A percentile compares a stretch with the other conserved stretches of the same genome.
phyloP scores from a whole-genome alignment of 2,113 vertebrate genomes.

The Myrmecobius fasciatus region DNA sequence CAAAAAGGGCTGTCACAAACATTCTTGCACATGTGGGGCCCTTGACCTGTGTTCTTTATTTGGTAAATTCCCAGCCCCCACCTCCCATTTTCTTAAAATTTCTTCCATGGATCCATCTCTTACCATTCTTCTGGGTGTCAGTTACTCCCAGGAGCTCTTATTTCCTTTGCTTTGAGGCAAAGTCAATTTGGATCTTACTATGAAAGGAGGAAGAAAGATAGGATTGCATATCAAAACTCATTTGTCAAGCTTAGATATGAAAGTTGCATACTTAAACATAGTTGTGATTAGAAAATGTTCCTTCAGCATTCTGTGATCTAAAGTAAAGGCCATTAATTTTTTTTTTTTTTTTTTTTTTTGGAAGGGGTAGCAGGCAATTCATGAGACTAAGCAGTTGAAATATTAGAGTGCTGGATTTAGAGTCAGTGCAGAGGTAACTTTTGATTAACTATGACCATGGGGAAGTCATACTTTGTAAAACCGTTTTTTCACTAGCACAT shows the following conservation, averaged over 20 bases:
- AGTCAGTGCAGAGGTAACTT: neutral
- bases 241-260: too few species aligned
- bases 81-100: neutral
- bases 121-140: neutral
- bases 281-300: too few species aligned
- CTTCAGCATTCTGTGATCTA: too few species aligned
- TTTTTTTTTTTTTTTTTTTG: too few species aligned
- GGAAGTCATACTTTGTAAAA: neutral
- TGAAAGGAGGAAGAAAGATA: neutral
- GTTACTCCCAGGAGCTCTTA: neutral
- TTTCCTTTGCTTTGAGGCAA: neutral
- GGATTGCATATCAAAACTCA: neutral
- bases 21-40: too few species aligned
- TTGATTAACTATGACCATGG: neutral
- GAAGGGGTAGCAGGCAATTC: too few species aligned
- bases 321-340: too few species aligned
- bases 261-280: too few species aligned
- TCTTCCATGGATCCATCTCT: neutral
- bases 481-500: neutral
- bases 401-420: neutral
- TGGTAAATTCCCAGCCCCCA: neutral
- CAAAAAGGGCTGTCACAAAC: too few species aligned
- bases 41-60: neutral
- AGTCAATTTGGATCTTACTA: neutral
- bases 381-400: too few species aligned